Percentiles rank a stretch among this genome's conserved stretches.
These are phyloP conservation scores for Agriopis aurantiaria DNA, from an alignment of 2,888 invertebrate species.

Conservation along the genomic window DNA sequence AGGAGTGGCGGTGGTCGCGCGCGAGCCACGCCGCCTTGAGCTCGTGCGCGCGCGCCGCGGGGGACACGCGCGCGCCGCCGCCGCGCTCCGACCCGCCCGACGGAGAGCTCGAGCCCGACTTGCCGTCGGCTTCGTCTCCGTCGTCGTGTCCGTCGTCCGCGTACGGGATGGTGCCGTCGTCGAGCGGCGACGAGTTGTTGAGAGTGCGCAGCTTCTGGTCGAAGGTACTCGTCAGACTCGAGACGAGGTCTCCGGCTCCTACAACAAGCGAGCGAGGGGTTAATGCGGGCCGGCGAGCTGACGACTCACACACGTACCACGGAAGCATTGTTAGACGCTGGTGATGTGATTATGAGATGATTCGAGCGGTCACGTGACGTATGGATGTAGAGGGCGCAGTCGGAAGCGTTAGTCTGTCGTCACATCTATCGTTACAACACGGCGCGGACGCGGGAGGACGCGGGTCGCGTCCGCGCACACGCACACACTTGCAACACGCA, in stretches of 20 bases:
- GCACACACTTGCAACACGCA: constrained; percentile 81
- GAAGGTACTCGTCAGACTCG: constrained; percentile 93
- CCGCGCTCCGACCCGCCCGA: constrained; percentile 62
- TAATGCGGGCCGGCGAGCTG: constrained; percentile 36
- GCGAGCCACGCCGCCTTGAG: constrained; percentile 81
- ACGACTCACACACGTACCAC: constrained; percentile 54
- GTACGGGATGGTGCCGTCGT: constrained; percentile 90
- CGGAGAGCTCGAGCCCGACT: constrained; percentile 67
- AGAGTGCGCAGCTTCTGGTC: constrained; percentile 93
- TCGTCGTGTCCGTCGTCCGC: constrained; percentile 90
- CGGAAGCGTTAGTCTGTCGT: constrained; percentile 73
- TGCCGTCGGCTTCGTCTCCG: constrained; percentile 81
- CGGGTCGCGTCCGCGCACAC: constrained; percentile 62
- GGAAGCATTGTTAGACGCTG: constrained; percentile 70
- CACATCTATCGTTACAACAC: constrained; percentile 41
- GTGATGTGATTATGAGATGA: constrained; percentile 53
- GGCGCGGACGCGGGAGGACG: constrained; percentile 30
- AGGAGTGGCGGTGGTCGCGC: constrained; percentile 73
- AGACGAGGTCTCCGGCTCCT: constrained; percentile 94
- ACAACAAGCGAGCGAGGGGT: constrained; percentile 65
- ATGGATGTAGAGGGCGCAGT: constrained; percentile 61
- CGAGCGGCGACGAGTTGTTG: constrained; percentile 89
- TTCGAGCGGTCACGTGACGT: constrained; percentile 47
- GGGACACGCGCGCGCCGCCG: constrained; percentile 62
- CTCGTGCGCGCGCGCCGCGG: constrained; percentile 67